These are phyloP conservation scores for Ianthella basta DNA, from an alignment of 37 sponge, comb jelly and placozoan species.

Conservation along the genomic window DNA sequence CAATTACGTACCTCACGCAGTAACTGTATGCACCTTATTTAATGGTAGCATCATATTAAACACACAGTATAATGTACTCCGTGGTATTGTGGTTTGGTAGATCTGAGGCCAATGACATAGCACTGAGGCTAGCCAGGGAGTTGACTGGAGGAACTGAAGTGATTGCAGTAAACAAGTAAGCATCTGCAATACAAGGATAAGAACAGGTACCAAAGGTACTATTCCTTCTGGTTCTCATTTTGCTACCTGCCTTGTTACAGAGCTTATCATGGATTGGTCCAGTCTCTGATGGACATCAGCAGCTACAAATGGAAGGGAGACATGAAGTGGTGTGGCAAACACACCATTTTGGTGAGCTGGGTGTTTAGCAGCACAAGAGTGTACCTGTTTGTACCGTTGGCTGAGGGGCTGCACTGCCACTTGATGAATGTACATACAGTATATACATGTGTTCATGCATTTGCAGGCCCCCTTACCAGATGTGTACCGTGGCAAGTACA, in stretches of 20 bases:
- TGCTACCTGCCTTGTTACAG: slow-evolving; percentile 27
- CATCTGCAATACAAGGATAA: too few relatives aligned
- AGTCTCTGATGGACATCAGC: slow-evolving; percentile 71
- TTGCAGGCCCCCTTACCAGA: slow-evolving; percentile 78
- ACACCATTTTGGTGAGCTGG: slow-evolving; percentile 17
- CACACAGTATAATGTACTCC: too few relatives aligned
- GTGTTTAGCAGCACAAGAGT: too few relatives aligned
- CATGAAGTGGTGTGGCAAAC: slow-evolving; percentile 17
- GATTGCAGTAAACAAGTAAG: slow-evolving; percentile 78
- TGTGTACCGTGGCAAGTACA: slow-evolving; percentile 64
- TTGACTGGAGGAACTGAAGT: slow-evolving; percentile 71
- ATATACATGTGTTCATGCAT: too few relatives aligned
- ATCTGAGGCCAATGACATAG: slow-evolving; percentile 91
- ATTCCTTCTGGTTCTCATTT: too few relatives aligned
- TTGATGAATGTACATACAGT: too few relatives aligned
- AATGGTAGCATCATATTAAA: too few relatives aligned
- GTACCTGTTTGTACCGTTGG: too few relatives aligned
- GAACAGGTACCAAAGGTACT: too few relatives aligned
- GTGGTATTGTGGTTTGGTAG: slow-evolving; percentile 32
- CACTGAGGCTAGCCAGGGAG: slow-evolving; percentile 66
- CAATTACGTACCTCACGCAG: too few relatives aligned
- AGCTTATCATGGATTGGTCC: slow-evolving; percentile 88
- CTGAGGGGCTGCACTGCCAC: too few relatives aligned
- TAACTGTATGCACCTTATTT: too few relatives aligned
- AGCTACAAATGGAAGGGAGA: slow-evolving; percentile 70